Evolutionary conservation across 2,888 invertebrate genomes (phyloP), one percentile per base, ranked within the genome.

Genomic region (Nysson spinosus): DNA sequence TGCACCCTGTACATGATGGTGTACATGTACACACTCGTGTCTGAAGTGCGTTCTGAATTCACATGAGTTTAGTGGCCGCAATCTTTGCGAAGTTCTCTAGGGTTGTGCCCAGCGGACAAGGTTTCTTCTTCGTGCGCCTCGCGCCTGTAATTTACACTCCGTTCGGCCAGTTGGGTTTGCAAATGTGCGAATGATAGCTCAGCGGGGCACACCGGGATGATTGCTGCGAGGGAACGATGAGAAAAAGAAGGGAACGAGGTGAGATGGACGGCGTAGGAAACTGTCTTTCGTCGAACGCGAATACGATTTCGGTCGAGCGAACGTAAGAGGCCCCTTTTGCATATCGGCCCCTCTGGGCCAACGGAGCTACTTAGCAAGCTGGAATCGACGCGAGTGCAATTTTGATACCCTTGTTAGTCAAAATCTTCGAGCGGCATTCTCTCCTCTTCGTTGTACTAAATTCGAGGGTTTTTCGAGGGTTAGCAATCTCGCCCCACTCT

Each of bases 81-180:
- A 79, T 81, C 69, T 77, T 75, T 75, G 69, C 67, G 61, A n/a
- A n/a, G 66, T 70, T 47, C 65, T 64, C 57, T 65, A 75, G 50
- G 60, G 57, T 64, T 37, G 47, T 58, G 55, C 69, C 72, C 63
- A 63, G 62, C 71, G 51, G 60, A 72, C 75, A 66, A n/a, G 63
- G 71, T 58, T 70, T 57, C 51, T 52, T 32, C 52, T 24, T n/a
- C 35, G 43, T 34, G 37, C 46, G 19, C 44, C 51, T 65, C 73
- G 73, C 68, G 77, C 71, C 81, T 81, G 79, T 82, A 85, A 86
- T 86, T 85, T 86, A 83, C 84, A 83, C 85, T 77, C 84, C 83
- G 82, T 85, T 82, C 78, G 75, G 12, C 69, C 76, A 77, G 75
- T 80, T 77, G 75, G 75, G 76, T 72, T 81, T 80, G 79, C 80